A percentile compares a stretch with the other conserved stretches of the same genome.
Conservation (phyloP, 1,140 invertebrate species). For the Armadillidium nasatum region DNA sequence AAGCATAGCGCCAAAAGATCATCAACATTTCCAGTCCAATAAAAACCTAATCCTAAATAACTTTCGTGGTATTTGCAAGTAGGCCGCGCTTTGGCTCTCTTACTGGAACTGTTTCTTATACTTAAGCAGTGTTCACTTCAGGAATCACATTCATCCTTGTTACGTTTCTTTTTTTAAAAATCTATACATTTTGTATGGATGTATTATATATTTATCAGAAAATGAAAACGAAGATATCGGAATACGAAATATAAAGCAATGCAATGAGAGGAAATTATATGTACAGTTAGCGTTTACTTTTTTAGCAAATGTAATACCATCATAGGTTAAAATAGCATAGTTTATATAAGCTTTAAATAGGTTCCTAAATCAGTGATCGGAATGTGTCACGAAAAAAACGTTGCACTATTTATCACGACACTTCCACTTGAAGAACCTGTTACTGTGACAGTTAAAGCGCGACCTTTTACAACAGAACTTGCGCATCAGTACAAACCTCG, state of each 20-base stretch:
- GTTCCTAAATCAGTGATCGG: neutral
- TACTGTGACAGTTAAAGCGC: too few relatives aligned
- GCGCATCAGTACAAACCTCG: too few relatives aligned
- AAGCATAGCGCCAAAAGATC: neutral
- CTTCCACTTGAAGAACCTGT: too few relatives aligned
- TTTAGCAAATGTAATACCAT: neutral
- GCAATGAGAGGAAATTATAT: neutral
- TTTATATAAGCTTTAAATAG: neutral
- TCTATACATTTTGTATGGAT: neutral
- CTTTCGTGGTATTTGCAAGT: too few relatives aligned
- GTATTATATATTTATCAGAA: slow-evolving; percentile 5
- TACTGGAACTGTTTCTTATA: slow-evolving; percentile 12
- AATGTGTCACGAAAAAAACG: too few relatives aligned
- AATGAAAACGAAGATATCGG: neutral
- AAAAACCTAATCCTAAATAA: neutral
- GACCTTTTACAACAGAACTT: too few relatives aligned
- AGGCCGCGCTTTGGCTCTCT: slow-evolving; percentile 12
- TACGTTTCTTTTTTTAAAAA: slow-evolving; percentile 19
- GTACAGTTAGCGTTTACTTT: neutral
- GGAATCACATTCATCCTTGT: slow-evolving; percentile 10
- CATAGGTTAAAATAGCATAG: neutral
- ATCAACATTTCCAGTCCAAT: neutral
- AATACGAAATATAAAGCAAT: neutral
- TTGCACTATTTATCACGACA: too few relatives aligned
- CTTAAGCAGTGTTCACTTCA: neutral